Evolutionary conservation across 1,140 invertebrate genomes (phyloP), one percentile per base, ranked within the genome.

Genomic region (Elysia chlorotica): DNA sequence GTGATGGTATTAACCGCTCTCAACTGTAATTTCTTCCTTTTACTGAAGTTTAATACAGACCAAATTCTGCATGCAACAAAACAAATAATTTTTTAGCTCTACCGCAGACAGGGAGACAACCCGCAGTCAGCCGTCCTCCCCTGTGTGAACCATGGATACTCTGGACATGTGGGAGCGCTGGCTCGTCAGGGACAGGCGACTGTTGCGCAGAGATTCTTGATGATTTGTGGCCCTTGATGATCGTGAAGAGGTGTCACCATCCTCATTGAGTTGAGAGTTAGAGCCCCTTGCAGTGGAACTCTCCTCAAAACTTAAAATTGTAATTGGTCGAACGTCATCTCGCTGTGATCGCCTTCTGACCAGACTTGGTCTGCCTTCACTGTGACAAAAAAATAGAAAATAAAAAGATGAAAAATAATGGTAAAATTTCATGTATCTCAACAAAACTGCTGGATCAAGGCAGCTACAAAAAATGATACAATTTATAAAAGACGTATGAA

Each of bases 341-440:
- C 72, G 71, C 19, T 73, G 56, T 28, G 74, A 71, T 14, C 71
- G 65, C 25, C 73, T 71, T 57, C 75, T 75, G 35, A 82, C 78
- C 28, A 83, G 65, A 57, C 73, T 81, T n/a, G 78, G 74, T 30
- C 80, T 65, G n/a, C 80, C 82, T 33, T 81, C 81, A 31, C 82
- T 83, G 71, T 25, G 74, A 77, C 19, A 53, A 73, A 69, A 61
- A 31, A 23, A 56, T 62, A 6, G 28, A 31, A n/a, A 19, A 14
- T 14, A 19, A 6, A 21, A 57, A 33, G 25, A 61, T 48, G 41
- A 48, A 48, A 48, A 48, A n/a, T 48, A 48, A 48, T 48, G 41
- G 41, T 10, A 23, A 63, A 73, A 54, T 54, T 30, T 30, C 23
- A 10, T n/a, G 21, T 3, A 23, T 67, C 23, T 21, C 54, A 1